These are phyloP conservation scores for Popillia japonica DNA, from an alignment of 1,140 invertebrate species.

Conservation along the genomic window DNA sequence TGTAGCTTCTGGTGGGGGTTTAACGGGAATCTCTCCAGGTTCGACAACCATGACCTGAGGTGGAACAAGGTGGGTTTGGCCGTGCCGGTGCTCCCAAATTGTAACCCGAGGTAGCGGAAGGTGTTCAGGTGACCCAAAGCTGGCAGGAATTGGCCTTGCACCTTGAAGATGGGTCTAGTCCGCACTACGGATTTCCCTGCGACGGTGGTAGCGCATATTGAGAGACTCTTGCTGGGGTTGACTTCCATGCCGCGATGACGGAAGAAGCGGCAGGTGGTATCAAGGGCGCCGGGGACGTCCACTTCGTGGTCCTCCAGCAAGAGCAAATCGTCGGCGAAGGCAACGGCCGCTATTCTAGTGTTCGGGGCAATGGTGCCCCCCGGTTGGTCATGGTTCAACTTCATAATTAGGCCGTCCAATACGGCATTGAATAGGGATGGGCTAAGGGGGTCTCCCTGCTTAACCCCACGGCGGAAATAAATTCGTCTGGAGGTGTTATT, in stretches of 20 bases:
- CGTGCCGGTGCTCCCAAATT: constrained; percentile 42
- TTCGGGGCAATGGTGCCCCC: constrained; percentile 40
- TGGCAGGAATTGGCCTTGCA: constrained; percentile 40
- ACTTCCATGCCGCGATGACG: constrained; percentile 44
- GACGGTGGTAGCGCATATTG: constrained; percentile 52
- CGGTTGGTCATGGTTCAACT: neutral
- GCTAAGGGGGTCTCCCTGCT: constrained; percentile 63
- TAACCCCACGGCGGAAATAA: constrained; percentile 57
- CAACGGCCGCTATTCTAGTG: constrained; percentile 49
- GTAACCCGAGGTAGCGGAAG: constrained; percentile 48
- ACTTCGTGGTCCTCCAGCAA: constrained; percentile 48
- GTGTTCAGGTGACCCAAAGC: constrained; percentile 37
- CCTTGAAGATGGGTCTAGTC: constrained; percentile 36
- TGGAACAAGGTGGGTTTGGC: constrained; percentile 42
- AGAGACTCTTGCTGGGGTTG: constrained; percentile 54
- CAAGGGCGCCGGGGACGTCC: constrained; percentile 35
- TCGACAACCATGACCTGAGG: constrained; percentile 40
- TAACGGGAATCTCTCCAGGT: constrained; percentile 47
- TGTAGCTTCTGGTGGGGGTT: constrained; percentile 54
- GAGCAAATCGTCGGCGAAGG: constrained; percentile 60
- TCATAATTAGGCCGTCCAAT: constrained; percentile 56
- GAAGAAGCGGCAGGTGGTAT: neutral
- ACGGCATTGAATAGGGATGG: constrained; percentile 62
- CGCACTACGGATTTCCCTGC: constrained; percentile 35
- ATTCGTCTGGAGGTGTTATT: constrained; percentile 44